Conservation (phyloP, 2,113 vertebrate species). For the Amphilophus citrinellus region DNA sequence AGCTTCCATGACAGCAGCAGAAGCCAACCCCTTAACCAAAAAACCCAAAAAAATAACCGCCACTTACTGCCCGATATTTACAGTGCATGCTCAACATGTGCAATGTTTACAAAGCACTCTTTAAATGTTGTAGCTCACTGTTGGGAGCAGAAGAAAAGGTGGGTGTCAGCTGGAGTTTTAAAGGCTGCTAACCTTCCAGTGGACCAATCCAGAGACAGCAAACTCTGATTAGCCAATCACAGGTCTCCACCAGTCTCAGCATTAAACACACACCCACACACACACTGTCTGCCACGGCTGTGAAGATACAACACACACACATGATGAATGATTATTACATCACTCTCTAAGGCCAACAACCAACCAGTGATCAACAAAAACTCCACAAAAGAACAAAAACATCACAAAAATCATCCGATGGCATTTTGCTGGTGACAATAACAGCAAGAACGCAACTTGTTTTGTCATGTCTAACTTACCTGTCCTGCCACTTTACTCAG, state of each 20-base stretch:
- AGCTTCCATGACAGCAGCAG: too few relatives aligned
- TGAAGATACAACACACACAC: too few relatives aligned
- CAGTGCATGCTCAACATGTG: rapidly evolving
- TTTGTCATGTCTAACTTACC: background rate
- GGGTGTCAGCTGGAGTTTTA: background rate
- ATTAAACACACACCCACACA: background rate
- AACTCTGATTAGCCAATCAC: background rate
- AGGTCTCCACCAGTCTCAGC: background rate
- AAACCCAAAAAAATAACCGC: too few relatives aligned
- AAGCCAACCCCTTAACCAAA: too few relatives aligned
- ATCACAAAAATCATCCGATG: too few relatives aligned
- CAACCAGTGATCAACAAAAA: too few relatives aligned
- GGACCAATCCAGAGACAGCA: background rate
- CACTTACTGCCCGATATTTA: background rate
- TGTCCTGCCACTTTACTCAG: background rate
- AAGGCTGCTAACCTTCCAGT: background rate
- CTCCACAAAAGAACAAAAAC: too few relatives aligned
- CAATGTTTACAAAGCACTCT: background rate
- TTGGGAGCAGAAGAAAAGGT: too few relatives aligned
- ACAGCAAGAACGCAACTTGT: background rate
- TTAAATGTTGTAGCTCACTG: background rate
- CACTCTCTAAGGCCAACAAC: too few relatives aligned
- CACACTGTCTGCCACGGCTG: background rate
- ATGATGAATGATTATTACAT: too few relatives aligned
- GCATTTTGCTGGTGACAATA: too few relatives aligned